Evolutionary conservation across 64 coral and sea anemone genomes (phyloP).

Genomic region (Montipora sp.): DNA sequence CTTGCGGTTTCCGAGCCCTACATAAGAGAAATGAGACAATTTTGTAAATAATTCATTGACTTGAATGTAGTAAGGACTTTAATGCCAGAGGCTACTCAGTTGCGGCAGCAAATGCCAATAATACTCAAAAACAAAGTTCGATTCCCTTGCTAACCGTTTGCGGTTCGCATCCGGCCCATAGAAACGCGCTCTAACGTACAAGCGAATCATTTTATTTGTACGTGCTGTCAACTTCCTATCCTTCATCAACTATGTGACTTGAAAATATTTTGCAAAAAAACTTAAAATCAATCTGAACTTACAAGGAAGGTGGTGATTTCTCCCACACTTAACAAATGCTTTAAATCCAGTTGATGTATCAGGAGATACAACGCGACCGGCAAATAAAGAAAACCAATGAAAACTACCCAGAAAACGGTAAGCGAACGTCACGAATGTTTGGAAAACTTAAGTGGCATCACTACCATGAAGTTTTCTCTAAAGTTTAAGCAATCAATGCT

Average conservation of each 20-base stretch:
- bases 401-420: not conserved
- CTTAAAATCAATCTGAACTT: not conserved
- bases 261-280: not conserved
- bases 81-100: constrained; percentile 46
- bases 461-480: not conserved
- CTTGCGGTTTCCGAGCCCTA: constrained; percentile 47
- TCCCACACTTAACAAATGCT: not conserved
- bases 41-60: constrained; percentile 77
- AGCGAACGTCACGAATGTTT: not conserved
- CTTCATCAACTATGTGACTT: not conserved
- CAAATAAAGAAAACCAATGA: not conserved
- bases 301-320: not conserved
- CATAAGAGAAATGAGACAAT: constrained; percentile 77
- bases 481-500: not conserved
- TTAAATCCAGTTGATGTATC: not conserved
- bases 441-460: not conserved
- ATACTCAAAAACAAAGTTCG: not conserved
- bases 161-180: too few species aligned
- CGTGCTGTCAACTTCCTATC: not conserved
- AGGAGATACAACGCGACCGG: not conserved
- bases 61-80: constrained; percentile 44
- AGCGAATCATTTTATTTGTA: not conserved
- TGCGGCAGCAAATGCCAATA: constrained; percentile 54
- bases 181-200: too few species aligned
- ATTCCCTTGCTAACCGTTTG: too few species aligned